Evolutionary conservation across 2,113 vertebrate species (phyloP), one percentile per base, ranked within the genome.

Genomic region (Coptodon rendalli): DNA sequence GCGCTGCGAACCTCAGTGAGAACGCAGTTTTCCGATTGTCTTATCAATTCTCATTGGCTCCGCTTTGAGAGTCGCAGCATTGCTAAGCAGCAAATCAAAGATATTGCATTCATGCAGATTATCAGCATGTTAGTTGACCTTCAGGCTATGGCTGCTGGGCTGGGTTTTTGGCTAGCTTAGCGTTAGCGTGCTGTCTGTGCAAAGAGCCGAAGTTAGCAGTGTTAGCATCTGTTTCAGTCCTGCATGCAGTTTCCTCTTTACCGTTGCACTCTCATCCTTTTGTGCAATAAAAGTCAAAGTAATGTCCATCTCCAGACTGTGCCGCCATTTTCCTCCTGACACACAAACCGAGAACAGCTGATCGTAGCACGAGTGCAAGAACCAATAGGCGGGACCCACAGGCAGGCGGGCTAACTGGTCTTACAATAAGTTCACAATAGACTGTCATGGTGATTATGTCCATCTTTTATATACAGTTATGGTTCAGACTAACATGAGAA

Each of bases 1-100:
- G 2, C 6, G 61, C 61, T 3, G 19, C 34, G 10, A 36, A 12
- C 59, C 17, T 13, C 63, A 3, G 38, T 5, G 34, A 40, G 16
- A 63, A 63, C 29, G 31, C 29, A 19, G 29, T 36, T 63, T 11
- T 17, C 2, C 0, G 16, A 63, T 3, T 1, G 17, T 4, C 16
- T 63, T 1, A 36, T 63, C 0, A 9, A 19, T 36, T 63, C 59
- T 36, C 31, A 36, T 19, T 4, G 57, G 57, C 29, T 22, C 53
- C 10, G 6, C n/a, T 63, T 63, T 36, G 59, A 63, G 59, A 63
- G 29, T 63, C 16, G 6, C 59, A 63, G 6, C 9, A 11, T 63
- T 1, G 29, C 59, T 6, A 19, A 34, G 59, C 5, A 63, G 59
- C 59, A 36, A 34, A 19, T 11, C 59, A 63, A 56, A 56, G 59